A percentile compares a stretch with the other conserved stretches of the same genome.
These are phyloP conservation scores for Oreochromis grahami DNA, from an alignment of 2,797 vertebrate species.

Conservation along the genomic window DNA sequence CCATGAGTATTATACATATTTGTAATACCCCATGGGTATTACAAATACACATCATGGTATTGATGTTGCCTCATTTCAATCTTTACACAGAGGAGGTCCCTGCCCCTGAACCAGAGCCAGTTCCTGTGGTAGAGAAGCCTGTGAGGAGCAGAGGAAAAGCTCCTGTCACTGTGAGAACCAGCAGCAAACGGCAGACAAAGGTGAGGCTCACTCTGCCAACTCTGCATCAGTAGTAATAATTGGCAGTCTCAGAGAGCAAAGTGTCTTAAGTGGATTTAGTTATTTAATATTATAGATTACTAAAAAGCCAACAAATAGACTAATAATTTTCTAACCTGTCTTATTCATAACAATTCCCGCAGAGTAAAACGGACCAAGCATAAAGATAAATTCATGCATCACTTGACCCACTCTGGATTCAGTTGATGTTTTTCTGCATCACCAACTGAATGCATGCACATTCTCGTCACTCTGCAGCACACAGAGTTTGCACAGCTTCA, in stretches of 20 bases:
- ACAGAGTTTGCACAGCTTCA: neutral
- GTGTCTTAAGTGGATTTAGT: neutral
- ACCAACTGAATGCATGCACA: neutral
- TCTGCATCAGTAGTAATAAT: neutral
- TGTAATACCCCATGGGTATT: neutral
- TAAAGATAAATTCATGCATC: neutral
- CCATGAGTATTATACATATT: neutral
- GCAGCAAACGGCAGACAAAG: constrained; percentile 85
- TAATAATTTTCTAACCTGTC: neutral
- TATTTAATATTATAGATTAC: neutral
- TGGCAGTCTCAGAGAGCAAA: neutral
- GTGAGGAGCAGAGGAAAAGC: constrained; percentile 82
- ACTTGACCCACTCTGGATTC: neutral
- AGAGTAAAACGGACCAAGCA: neutral
- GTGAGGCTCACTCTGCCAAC: constrained; percentile 50
- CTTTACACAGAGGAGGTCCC: constrained; percentile 54
- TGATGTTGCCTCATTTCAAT: neutral
- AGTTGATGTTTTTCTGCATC: neutral
- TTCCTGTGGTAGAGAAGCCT: constrained; percentile 81
- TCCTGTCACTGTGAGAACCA: constrained; percentile 79
- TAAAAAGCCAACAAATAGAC: neutral
- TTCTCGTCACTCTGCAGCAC: neutral
- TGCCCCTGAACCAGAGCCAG: constrained; percentile 72
- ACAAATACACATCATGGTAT: neutral
- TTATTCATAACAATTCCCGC: neutral